Conservation (phyloP, 2,888 invertebrate species). For the Athalia rosae region DNA sequence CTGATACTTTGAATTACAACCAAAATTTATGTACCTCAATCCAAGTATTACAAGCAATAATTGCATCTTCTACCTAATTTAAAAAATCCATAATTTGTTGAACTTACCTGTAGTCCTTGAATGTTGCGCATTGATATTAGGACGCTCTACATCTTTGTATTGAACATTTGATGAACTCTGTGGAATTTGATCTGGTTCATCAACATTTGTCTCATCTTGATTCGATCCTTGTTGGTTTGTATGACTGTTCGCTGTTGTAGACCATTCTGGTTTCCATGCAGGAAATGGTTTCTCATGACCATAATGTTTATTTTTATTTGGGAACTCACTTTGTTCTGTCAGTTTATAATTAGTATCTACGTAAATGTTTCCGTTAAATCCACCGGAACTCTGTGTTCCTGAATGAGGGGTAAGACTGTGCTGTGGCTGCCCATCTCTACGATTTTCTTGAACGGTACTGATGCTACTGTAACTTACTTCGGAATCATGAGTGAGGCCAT, state of each 20-base stretch:
- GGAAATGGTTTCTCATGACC: constrained; percentile 1
- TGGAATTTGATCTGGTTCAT: constrained; percentile 46
- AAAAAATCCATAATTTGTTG: not conserved
- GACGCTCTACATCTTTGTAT: constrained; percentile 30
- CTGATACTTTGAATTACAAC: too few species aligned
- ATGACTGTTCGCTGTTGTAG: constrained; percentile 1
- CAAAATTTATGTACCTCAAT: too few species aligned
- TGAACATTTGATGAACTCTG: constrained; percentile 54
- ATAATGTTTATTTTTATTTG: constrained; percentile 28
- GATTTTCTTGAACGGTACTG: too few species aligned
- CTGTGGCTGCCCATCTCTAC: not conserved
- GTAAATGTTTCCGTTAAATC: constrained; percentile 51
- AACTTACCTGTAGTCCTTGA: constrained; percentile 58
- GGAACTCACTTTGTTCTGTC: constrained; percentile 21
- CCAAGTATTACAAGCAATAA: too few species aligned
- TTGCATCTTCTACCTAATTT: not conserved
- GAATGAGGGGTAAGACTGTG: not conserved
- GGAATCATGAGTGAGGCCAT: constrained; percentile 11
- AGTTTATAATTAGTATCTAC: constrained; percentile 44
- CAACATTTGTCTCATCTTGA: constrained; percentile 44
- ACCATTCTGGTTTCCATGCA: not conserved
- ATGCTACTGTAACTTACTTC: not conserved
- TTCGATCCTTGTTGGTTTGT: constrained; percentile 49
- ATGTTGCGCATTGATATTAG: constrained; percentile 18
- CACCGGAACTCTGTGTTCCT: constrained; percentile 27